phyloP scores from a whole-genome alignment of 2,797 vertebrate genomes.

The Anas acuta region DNA sequence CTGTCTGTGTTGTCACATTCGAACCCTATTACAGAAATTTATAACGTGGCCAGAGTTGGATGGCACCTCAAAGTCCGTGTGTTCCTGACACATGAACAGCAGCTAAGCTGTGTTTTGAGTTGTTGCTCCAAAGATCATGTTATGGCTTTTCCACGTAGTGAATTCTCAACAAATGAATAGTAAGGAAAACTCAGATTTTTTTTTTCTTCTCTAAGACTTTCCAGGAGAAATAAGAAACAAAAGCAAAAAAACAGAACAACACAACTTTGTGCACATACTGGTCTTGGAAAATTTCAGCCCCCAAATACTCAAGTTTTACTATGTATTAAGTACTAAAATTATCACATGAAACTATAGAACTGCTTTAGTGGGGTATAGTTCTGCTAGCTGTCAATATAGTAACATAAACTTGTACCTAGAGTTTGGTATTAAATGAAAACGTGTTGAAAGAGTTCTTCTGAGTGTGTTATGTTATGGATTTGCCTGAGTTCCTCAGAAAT shows the following conservation, averaged over 20 bases:
- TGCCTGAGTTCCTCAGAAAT: background rate
- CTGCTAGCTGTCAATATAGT: constrained; percentile 2
- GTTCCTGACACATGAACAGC: background rate
- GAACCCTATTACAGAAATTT: background rate
- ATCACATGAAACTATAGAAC: background rate
- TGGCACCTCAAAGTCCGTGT: background rate
- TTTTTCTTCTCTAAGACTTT: background rate
- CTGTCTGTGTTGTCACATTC: background rate
- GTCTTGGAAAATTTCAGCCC: background rate
- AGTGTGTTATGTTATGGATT: background rate
- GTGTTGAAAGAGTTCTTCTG: background rate
- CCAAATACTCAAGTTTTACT: background rate
- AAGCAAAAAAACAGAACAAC: background rate
- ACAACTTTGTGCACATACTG: accelerated
- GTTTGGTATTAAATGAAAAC: constrained; percentile 9
- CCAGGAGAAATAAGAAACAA: background rate
- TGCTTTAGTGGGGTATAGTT: background rate
- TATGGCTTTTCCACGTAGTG: background rate
- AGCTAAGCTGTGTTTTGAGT: background rate
- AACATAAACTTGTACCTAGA: background rate
- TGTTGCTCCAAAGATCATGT: background rate
- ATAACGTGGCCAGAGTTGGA: accelerated
- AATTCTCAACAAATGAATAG: background rate
- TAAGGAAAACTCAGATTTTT: background rate
- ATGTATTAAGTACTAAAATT: background rate